Conservation (phyloP, 2,113 vertebrate genomes). For the Perca fluviatilis region DNA sequence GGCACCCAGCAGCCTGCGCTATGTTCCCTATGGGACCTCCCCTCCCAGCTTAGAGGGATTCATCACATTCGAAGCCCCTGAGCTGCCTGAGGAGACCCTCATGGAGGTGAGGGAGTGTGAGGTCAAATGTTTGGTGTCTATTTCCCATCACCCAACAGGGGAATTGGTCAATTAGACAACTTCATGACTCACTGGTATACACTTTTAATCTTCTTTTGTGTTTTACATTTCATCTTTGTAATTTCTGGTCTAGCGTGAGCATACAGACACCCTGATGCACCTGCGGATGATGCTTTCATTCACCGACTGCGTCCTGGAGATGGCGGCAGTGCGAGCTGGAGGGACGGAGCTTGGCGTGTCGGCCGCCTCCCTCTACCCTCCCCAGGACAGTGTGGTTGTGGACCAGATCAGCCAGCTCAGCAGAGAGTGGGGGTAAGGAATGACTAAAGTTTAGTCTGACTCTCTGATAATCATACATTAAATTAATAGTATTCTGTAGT, state of each 20-base stretch:
- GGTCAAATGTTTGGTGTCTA: neutral
- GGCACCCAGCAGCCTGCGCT: conserved; percentile 90
- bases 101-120: conserved; percentile 91
- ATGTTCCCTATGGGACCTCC: conserved; percentile 93
- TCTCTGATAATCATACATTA: neutral
- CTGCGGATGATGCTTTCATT: conserved; percentile 95
- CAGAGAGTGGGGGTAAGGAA: conserved; percentile 95
- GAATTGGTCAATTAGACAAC: neutral
- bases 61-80: conserved; percentile 96
- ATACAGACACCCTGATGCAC: conserved; percentile 95
- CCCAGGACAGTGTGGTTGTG: conserved; percentile 95
- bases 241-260: conserved; percentile 87
- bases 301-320: conserved; percentile 95
- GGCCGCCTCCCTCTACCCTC: conserved; percentile 90
- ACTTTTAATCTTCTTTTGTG: neutral
- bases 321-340: conserved; percentile 88
- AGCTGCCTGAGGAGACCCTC: conserved; percentile 96
- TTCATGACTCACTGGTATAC: neutral
- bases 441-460: neutral
- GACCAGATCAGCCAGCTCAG: conserved; percentile 98
- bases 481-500: neutral
- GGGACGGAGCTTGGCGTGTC: conserved; percentile 89
- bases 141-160: neutral
- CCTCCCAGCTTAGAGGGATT: conserved; percentile 96
- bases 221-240: neutral